Conservation (phyloP, 2,888 invertebrate genomes). For the Flexamia atlantica region DNA sequence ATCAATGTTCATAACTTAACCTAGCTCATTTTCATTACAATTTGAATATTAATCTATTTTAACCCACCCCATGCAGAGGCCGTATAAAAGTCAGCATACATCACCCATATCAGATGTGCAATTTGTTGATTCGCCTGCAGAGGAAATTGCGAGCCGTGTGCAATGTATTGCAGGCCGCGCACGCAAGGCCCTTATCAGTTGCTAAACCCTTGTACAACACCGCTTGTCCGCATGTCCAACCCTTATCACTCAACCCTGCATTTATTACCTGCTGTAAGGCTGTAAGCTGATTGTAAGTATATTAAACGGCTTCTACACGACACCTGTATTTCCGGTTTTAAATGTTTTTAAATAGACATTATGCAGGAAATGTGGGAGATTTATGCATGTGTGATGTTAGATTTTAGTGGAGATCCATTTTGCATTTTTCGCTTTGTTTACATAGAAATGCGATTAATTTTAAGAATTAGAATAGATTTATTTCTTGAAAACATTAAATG, state of each 20-base stretch:
- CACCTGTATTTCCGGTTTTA: neutral
- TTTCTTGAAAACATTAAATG: too few relatives aligned
- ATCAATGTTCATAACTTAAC: too few relatives aligned
- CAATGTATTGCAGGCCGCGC: neutral
- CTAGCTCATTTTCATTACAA: too few relatives aligned
- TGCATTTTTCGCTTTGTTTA: too few relatives aligned
- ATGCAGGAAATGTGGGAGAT: too few relatives aligned
- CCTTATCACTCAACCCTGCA: conserved; percentile 20
- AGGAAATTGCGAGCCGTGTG: too few relatives aligned
- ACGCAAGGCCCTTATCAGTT: neutral
- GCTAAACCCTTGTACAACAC: neutral
- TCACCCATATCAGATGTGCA: neutral
- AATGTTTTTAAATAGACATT: too few relatives aligned
- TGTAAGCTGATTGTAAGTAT: conserved; percentile 3
- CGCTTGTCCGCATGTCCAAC: conserved; percentile 12
- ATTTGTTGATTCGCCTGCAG: neutral
- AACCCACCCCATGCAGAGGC: neutral
- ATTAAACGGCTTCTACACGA: neutral
- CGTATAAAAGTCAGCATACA: neutral
- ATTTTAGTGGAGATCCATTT: too few relatives aligned
- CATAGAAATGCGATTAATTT: too few relatives aligned
- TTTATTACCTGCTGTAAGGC: neutral
- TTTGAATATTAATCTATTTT: too few relatives aligned
- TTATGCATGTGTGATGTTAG: too few relatives aligned
- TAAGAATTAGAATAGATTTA: too few relatives aligned